A percentile compares a stretch with the other conserved stretches of the same genome.
Evolutionary conservation across 92 coral and sea anemone genomes (phyloP).

Genomic region (Porites rus): DNA sequence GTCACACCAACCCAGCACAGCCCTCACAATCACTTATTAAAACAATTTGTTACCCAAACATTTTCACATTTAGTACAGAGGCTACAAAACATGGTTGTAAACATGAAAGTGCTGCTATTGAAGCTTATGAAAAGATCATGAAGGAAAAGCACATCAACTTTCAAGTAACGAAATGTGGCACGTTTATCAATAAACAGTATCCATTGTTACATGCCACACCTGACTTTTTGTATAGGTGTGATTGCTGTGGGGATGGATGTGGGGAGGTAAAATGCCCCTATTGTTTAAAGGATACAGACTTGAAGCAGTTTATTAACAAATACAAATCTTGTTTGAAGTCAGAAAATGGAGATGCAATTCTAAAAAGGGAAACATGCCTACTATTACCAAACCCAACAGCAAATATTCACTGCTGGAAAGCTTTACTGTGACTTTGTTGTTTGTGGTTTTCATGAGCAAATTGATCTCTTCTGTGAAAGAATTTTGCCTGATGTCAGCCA

Average conservation of each 20-base stretch:
- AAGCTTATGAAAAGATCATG: constrained; percentile 58
- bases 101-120: constrained; percentile 54
- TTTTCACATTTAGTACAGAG: constrained; percentile 38
- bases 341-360: constrained; percentile 31
- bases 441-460: not conserved
- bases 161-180: constrained; percentile 21
- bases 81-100: constrained; percentile 52
- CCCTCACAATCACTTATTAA: constrained; percentile 70
- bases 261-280: constrained; percentile 51
- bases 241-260: constrained; percentile 48
- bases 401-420: constrained; percentile 46
- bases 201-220: constrained; percentile 41
- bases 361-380: constrained; percentile 60
- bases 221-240: constrained; percentile 35
- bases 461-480: not conserved
- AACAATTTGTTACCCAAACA: constrained; percentile 70
- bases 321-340: constrained; percentile 48
- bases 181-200: constrained; percentile 26
- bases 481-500: not conserved
- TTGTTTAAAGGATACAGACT: constrained; percentile 27
- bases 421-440: constrained; percentile 8
- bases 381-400: constrained; percentile 52
- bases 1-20: constrained; percentile 71
- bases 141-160: constrained; percentile 51
- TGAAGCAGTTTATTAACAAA: constrained; percentile 34